Percentiles rank a stretch among this genome's conserved stretches.
Evolutionary conservation across 1,140 invertebrate genomes (phyloP).

Genomic region (Olivierus martensii): DNA sequence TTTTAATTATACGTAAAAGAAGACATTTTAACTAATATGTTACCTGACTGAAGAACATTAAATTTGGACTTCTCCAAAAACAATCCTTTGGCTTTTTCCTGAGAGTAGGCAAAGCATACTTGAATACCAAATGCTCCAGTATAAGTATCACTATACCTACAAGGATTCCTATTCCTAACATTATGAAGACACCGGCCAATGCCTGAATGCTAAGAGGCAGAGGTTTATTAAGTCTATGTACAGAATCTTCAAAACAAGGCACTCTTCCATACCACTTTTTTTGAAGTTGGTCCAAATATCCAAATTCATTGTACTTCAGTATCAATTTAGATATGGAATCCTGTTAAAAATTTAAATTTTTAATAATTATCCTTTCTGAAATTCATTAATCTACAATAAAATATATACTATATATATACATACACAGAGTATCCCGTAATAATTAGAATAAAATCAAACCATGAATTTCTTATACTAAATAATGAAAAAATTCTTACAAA

Average conservation of each 20-base stretch:
- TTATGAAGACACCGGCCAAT: slow-evolving; percentile 56
- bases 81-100: slow-evolving; percentile 68
- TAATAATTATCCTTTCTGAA: no score
- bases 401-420: no score
- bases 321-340: slow-evolving; percentile 67
- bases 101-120: slow-evolving; percentile 66
- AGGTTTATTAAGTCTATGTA: slow-evolving; percentile 37
- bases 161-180: slow-evolving; percentile 65
- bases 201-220: slow-evolving; percentile 63
- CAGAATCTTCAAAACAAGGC: slow-evolving; percentile 47
- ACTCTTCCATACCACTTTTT: slow-evolving; percentile 74
- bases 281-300: slow-evolving; percentile 72
- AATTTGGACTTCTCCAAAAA: slow-evolving; percentile 75
- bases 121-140: slow-evolving; percentile 79
- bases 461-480: no score
- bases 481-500: no score
- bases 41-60: slow-evolving; percentile 93
- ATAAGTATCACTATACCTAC: slow-evolving; percentile 66
- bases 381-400: no score
- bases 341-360: no score
- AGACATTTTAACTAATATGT: slow-evolving; percentile 21
- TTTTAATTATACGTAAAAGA: not conserved
- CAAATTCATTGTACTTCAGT: slow-evolving; percentile 70
- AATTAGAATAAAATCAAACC: no score
- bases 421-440: no score